phyloP scores from a whole-genome alignment of 2,113 vertebrate species.

The Heterotis niloticus region DNA sequence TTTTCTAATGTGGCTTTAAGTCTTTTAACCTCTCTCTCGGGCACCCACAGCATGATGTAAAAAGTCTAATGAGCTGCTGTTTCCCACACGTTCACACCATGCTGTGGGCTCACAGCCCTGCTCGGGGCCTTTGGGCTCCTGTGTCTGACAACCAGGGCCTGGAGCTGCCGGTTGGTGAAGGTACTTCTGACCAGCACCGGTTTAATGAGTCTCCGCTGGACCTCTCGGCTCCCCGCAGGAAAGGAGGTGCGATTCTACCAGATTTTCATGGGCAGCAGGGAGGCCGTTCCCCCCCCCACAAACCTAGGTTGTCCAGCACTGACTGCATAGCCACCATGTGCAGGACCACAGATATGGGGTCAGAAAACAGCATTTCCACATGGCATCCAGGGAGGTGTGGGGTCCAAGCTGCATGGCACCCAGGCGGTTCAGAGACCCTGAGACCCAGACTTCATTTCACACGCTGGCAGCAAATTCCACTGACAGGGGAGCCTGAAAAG shows the following conservation, averaged over 20 bases:
- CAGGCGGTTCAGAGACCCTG: constrained; percentile 32
- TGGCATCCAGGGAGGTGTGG: background rate
- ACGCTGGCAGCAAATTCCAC: constrained; percentile 56
- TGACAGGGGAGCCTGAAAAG: constrained; percentile 70
- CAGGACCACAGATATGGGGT: no score
- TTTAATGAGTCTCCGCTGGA: constrained; percentile 34
- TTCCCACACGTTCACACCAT: constrained; percentile 9
- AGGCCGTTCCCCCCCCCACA: background rate
- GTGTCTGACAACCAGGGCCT: no score
- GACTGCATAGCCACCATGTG: no score
- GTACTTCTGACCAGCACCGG: constrained; percentile 21
- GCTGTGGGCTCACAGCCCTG: no score
- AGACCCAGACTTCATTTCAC: constrained; percentile 56
- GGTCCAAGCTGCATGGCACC: constrained; percentile 34
- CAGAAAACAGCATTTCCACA: no score
- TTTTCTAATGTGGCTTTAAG: no score
- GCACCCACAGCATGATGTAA: no score
- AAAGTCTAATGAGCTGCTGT: constrained; percentile 18
- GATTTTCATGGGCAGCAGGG: background rate
- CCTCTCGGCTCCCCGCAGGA: constrained; percentile 18
- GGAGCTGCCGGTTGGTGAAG: background rate
- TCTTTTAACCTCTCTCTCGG: no score
- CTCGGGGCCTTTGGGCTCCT: no score
- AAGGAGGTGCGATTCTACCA: constrained; percentile 33
- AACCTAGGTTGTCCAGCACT: no score